phyloP scores from a whole-genome alignment of 2,797 vertebrate genomes.

The Danio choprae region DNA sequence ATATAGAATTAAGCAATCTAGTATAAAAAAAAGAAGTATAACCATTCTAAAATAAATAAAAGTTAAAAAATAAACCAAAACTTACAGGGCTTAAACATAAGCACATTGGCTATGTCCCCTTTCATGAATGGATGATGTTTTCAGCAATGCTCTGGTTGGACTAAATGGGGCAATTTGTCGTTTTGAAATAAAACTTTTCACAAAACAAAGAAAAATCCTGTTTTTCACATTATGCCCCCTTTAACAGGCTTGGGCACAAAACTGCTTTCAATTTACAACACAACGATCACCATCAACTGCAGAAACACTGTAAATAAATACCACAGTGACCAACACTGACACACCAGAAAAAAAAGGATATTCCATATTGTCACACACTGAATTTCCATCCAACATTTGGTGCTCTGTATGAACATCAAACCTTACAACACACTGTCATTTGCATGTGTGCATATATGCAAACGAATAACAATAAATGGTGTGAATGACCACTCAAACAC shows the following conservation, averaged over 20 bases:
- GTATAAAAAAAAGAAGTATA: no score
- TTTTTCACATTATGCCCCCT: background rate
- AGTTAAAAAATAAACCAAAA: no score
- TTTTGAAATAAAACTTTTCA: no score
- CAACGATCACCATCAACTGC: background rate
- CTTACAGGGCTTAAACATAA: no score
- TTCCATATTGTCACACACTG: background rate
- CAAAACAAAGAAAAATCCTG: background rate
- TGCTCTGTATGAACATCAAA: slow-evolving; percentile 8
- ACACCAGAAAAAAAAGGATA: slow-evolving; percentile 27
- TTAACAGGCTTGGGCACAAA: background rate
- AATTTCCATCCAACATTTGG: slow-evolving; percentile 20
- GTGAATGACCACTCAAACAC: slow-evolving; percentile 1
- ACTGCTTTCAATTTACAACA: background rate
- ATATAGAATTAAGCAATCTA: no score
- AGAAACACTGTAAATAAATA: slow-evolving; percentile 25
- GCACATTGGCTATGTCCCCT: no score
- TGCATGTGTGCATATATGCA: slow-evolving; percentile 44
- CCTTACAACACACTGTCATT: slow-evolving; percentile 16
- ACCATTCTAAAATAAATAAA: no score
- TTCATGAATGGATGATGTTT: no score
- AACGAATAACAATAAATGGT: slow-evolving; percentile 17
- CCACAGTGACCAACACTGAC: slow-evolving; percentile 23
- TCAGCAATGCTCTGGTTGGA: no score
- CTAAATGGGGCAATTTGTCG: no score